Evolutionary conservation across 2,797 vertebrate species (phyloP).

Genomic region (Muscicapa comitata): DNA sequence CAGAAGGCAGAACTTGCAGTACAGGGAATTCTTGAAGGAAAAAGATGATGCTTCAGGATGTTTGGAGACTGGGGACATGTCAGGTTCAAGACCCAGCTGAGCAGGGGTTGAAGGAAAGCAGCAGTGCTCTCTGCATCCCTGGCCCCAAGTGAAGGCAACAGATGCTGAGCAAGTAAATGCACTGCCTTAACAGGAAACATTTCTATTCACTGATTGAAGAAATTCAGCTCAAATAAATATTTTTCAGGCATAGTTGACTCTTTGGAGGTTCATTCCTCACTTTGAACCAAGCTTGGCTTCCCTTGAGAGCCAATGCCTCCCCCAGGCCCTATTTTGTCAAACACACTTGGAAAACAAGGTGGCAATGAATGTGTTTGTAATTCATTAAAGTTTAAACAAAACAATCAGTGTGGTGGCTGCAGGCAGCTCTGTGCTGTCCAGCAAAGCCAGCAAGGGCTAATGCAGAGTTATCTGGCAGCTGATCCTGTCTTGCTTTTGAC

Average conservation of each 20-base stretch:
- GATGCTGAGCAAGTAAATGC: neutral
- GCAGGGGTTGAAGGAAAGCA: neutral
- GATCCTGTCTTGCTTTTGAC: neutral
- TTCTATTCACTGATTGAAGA: neutral
- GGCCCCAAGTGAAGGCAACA: rapidly evolving
- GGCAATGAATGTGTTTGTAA: neutral
- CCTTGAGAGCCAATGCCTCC: neutral
- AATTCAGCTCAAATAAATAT: neutral
- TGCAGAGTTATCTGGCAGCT: neutral
- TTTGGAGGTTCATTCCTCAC: neutral
- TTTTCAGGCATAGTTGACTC: neutral
- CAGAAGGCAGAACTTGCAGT: neutral
- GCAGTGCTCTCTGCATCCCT: neutral
- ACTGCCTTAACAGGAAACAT: neutral
- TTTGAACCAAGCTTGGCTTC: neutral
- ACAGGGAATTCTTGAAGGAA: neutral
- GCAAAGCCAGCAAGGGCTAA: neutral
- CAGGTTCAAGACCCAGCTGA: neutral
- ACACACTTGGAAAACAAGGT: neutral
- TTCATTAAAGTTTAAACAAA: neutral
- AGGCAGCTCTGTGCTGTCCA: neutral
- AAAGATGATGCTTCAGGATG: neutral
- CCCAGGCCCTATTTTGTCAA: neutral
- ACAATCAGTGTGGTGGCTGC: neutral
- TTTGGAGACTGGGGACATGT: neutral